Evolutionary conservation across 2,797 vertebrate species (phyloP).

Genomic region (Coranthus polyacanthus): DNA sequence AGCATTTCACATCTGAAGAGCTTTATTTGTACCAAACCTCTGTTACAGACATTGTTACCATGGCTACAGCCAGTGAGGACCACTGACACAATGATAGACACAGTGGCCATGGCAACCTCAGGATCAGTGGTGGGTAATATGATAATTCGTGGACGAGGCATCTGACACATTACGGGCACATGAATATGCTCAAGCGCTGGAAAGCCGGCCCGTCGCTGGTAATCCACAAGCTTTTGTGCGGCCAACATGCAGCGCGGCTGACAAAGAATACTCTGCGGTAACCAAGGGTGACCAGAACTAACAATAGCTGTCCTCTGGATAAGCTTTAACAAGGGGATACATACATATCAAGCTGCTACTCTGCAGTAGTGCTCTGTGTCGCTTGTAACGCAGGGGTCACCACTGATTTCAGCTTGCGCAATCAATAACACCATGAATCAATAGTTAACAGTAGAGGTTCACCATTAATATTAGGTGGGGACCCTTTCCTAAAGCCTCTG

Average conservation of each 20-base stretch:
- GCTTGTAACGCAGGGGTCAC: slow-evolving; percentile 32
- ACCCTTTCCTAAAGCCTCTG: slow-evolving; percentile 39
- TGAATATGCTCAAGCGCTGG: slow-evolving; percentile 64
- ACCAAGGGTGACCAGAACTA: slow-evolving; percentile 75
- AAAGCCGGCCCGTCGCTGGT: slow-evolving; percentile 53
- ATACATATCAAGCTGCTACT: slow-evolving; percentile 54
- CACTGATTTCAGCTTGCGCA: slow-evolving; percentile 49
- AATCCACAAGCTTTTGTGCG: slow-evolving; percentile 67
- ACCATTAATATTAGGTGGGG: slow-evolving; percentile 50
- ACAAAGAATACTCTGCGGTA: slow-evolving; percentile 74
- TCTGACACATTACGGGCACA: slow-evolving; percentile 72
- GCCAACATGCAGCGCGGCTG: slow-evolving; percentile 39
- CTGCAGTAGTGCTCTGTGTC: slow-evolving; percentile 21
- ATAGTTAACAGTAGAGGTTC: slow-evolving; percentile 55
- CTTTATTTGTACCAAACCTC: slow-evolving; percentile 79
- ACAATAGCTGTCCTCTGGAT: slow-evolving; percentile 75
- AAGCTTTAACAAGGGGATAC: slow-evolving; percentile 58
- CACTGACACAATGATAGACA: slow-evolving; percentile 85
- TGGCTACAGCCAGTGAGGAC: slow-evolving; percentile 81
- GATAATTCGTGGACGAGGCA: slow-evolving; percentile 77
- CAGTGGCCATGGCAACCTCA: slow-evolving; percentile 83
- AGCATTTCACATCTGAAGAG: slow-evolving; percentile 76
- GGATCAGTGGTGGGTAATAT: slow-evolving; percentile 82
- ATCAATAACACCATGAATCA: slow-evolving; percentile 69
- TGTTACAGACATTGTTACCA: slow-evolving; percentile 81